Conservation (phyloP, 1,140 invertebrate species). For the Drosophila chauvacae region DNA sequence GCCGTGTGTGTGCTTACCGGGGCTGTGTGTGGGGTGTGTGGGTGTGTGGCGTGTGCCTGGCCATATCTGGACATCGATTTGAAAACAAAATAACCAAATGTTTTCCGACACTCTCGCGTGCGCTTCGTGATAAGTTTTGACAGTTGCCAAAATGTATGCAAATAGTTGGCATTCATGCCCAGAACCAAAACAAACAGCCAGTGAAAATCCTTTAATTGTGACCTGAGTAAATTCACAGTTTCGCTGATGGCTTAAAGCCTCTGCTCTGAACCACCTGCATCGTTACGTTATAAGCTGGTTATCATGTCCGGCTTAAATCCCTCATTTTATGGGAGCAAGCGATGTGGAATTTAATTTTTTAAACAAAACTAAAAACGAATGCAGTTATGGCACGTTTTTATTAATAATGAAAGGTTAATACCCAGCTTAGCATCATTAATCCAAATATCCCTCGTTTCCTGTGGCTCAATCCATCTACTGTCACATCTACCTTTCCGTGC, state of each 20-base stretch:
- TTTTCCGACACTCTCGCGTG: conserved; percentile 53
- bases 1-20: conserved; percentile 50
- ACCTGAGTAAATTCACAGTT: conserved; percentile 36
- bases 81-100: conserved; percentile 64
- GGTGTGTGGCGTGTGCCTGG: conserved; percentile 11
- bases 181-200: conserved; percentile 16
- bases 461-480: conserved; percentile 19
- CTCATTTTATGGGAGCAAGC: not conserved
- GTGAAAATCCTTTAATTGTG: conserved; percentile 34
- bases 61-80: conserved; percentile 66
- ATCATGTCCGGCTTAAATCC: conserved; percentile 3
- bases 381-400: not conserved
- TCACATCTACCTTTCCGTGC: conserved; percentile 13
- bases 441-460: conserved; percentile 3
- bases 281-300: not conserved
- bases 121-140: conserved; percentile 70
- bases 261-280: conserved; percentile 7
- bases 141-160: conserved; percentile 64
- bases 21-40: conserved; percentile 12
- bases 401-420: conserved; percentile 2
- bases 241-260: conserved; percentile 30
- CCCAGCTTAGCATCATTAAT: conserved; percentile 21
- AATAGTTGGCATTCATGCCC: conserved; percentile 44
- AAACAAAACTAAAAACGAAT: not conserved
- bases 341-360: not conserved